Evolutionary conservation across 2,888 invertebrate genomes (phyloP), one percentile per base, ranked within the genome.

Genomic region (Oscheius myriophilus): DNA sequence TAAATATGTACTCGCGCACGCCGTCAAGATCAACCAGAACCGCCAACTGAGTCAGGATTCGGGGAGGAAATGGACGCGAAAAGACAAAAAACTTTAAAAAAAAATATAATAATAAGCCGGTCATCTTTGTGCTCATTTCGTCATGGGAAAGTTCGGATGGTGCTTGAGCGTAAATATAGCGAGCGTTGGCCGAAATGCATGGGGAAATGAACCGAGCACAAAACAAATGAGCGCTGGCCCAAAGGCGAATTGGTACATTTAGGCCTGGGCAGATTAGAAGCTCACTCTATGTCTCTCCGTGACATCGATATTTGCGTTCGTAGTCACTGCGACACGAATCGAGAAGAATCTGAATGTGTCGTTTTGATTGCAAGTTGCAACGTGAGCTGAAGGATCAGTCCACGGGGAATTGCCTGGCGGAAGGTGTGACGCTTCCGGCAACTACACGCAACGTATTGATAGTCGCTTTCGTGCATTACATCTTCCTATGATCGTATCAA

Each of bases 141-240:
- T 33, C 33, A 33, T 33, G 9, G 33, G 33, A 33, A 33, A 33
- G 33, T 33, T 33, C 33, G 33, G 33, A 33, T 33, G 33, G 33
- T 33, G 33, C 33, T 33, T 33, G 33, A 33, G 49, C 61, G 46
- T 49, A 61, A 61, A 61, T 61, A 61, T 49, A 49, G 49, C 49
- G 49, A 46, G 61, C 26, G 61, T 59, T 61, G 61, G 49, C 61
- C 46, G 61, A 49, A 61, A 61, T 61, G 61, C 61, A 61, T 61
- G 61, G 46, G 18, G 46, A 61, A 61, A 49, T 46, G 49, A 49
- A n/a, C 21, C 25, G 58, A 33, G 49, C 14, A 46, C 61, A 61
- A 61, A 61, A 61, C 61, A 61, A 61, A 61, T 46, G 61, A 49
- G 46, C 33, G 49, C 46, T 49, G 57, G 61, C 49, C 33, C 33